phyloP scores from a whole-genome alignment of 1,140 invertebrate species.

The Venustaconcha ellipsiformis region DNA sequence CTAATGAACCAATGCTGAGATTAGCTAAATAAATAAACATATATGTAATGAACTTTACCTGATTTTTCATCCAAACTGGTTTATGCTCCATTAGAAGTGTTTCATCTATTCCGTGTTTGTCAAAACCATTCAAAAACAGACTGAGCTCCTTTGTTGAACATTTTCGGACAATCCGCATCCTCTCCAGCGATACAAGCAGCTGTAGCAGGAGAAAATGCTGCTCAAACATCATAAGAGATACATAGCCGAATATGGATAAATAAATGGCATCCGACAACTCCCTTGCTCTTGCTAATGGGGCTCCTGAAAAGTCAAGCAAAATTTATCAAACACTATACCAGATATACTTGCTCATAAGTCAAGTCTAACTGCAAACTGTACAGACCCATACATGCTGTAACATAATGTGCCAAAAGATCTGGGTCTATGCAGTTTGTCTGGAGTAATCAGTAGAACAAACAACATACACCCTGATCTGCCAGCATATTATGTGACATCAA shows the following conservation, averaged over 20 bases:
- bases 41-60: constrained; percentile 33
- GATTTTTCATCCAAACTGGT: constrained; percentile 58
- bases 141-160: constrained; percentile 58
- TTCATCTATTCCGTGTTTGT: constrained; percentile 51
- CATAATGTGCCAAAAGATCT: no score
- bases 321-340: no score
- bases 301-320: constrained; percentile 41
- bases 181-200: constrained; percentile 62
- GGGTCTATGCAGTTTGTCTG: no score
- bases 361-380: no score
- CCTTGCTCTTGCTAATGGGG: constrained; percentile 58
- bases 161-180: constrained; percentile 48
- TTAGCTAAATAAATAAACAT: no score
- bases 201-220: constrained; percentile 57
- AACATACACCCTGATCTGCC: no score
- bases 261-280: constrained; percentile 64
- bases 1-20: no score
- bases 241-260: constrained; percentile 52
- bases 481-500: no score
- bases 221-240: constrained; percentile 66
- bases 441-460: no score
- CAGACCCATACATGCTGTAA: no score
- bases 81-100: constrained; percentile 45
- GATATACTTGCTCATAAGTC: no score
- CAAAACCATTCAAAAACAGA: constrained; percentile 65